Base-by-base conservation (phyloP, 1,140 invertebrate genomes). In the Ridgeia piscesae region DNA sequence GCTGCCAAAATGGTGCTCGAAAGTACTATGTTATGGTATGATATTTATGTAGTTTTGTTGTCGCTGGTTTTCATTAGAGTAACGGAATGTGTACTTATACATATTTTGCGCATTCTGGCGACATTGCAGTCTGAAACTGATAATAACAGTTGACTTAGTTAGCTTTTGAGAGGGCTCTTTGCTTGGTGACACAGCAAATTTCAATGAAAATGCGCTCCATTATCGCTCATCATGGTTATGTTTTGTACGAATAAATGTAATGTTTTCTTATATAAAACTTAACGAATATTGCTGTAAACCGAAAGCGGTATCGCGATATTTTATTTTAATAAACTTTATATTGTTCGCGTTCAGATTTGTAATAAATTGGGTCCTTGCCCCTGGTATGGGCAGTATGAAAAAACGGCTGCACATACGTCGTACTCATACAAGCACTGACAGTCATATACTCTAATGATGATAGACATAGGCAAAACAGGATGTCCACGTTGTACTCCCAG, bases 21-120 rank as follows among this genome's bases (percentile, higher is more conserved):
- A 97, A 99, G 98, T 98, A 99, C 98, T 95, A 98, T 99, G 97
- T 98, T 99, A 96, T 99, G 98, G 98, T 98, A 97, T 97, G 96
- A 95, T 94, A 92, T 94, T 94, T 77, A 21, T 77, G 27, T 93
- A 91, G 93, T 95, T 17, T 33, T 0, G 33, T 91, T 50, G 42
- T 91, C 33, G 58, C 11, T 91, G 31, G 31, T 42, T 33, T 91
- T 6, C 34, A 35, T 9, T 14, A 77, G 2, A 77, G 6, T 31
- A 14, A 77, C 27, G 6, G 27, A 21, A 77, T 77, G 58, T 77
- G 27, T 77, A 31, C 58, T 4, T 77, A 21, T 9, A 77, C 17
- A 77, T 77, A 77, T 77, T 77, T 77, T 27, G 58, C 2, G 27
- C 58, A 27, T 77, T 77, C 8, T 77, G 58, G 4, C 17, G 17